Percentiles rank a stretch among this genome's conserved stretches.
Conservation (phyloP, 2,113 vertebrate species). For the Piprites chloris region DNA sequence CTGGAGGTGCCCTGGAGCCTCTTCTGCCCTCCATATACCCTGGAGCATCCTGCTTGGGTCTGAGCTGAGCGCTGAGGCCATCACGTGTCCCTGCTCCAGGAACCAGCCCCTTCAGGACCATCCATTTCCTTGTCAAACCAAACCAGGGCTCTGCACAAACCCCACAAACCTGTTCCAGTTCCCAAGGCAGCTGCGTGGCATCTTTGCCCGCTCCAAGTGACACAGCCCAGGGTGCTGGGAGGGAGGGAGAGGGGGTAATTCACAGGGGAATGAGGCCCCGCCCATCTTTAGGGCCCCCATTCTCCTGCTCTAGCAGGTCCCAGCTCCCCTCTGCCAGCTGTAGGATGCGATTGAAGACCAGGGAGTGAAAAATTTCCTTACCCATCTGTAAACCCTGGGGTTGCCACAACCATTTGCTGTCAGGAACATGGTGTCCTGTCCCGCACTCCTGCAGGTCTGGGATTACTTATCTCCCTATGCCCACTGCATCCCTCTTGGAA, state of each 20-base stretch:
- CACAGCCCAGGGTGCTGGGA: rapidly evolving
- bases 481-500: neutral
- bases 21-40: neutral
- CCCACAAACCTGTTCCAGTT: neutral
- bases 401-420: neutral
- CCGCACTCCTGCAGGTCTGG: neutral
- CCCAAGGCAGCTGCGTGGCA: neutral
- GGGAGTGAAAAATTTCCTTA: neutral
- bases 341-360: neutral
- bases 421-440: rapidly evolving
- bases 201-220: rapidly evolving
- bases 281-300: neutral
- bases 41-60: neutral
- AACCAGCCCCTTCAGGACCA: too few relatives aligned
- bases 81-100: rapidly evolving
- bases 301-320: rapidly evolving
- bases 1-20: neutral
- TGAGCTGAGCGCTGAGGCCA: neutral
- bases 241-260: rapidly evolving
- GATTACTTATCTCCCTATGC: neutral
- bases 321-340: neutral
- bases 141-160: neutral
- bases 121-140: neutral
- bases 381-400: neutral
- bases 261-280: rapidly evolving